Evolutionary conservation across 1,140 invertebrate species (phyloP).

Genomic region (Scaptomyza montana): DNA sequence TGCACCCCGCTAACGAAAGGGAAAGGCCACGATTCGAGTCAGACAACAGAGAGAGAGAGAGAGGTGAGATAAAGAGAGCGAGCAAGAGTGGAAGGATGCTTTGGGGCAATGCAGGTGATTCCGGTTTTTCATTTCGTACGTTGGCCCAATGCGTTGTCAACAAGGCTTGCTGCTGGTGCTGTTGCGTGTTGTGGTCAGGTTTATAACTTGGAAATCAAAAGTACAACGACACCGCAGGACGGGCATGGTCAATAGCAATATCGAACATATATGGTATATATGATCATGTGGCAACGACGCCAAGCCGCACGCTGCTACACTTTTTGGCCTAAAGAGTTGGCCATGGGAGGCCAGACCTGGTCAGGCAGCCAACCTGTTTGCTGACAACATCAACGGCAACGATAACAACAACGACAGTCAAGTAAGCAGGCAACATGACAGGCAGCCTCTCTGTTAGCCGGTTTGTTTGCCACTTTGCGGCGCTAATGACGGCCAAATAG

Average conservation of each 20-base stretch:
- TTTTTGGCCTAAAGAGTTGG: constrained; percentile 72
- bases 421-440: not conserved
- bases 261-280: not conserved
- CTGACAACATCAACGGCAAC: constrained; percentile 26
- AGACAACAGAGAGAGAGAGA: not conserved
- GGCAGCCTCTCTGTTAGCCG: constrained; percentile 34
- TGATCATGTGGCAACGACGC: constrained; percentile 2
- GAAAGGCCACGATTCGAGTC: constrained; percentile 47
- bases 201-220: constrained; percentile 77
- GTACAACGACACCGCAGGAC: constrained; percentile 70
- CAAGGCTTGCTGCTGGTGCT: constrained; percentile 9
- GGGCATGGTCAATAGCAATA: constrained; percentile 4
- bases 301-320: constrained; percentile 49
- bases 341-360: not conserved
- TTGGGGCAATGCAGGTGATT: constrained; percentile 49
- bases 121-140: constrained; percentile 62
- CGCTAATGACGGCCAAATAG: constrained; percentile 71
- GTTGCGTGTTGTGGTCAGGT: constrained; percentile 40
- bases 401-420: constrained; percentile 44
- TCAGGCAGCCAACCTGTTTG: constrained; percentile 58
- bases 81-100: constrained; percentile 16
- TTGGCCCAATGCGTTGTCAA: constrained; percentile 72
- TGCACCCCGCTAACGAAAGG: constrained; percentile 56
- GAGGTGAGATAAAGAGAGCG: not conserved
- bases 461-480: constrained; percentile 47